Evolutionary conservation across 2,797 vertebrate species (phyloP).

Genomic region (Podarcis lilfordi): DNA sequence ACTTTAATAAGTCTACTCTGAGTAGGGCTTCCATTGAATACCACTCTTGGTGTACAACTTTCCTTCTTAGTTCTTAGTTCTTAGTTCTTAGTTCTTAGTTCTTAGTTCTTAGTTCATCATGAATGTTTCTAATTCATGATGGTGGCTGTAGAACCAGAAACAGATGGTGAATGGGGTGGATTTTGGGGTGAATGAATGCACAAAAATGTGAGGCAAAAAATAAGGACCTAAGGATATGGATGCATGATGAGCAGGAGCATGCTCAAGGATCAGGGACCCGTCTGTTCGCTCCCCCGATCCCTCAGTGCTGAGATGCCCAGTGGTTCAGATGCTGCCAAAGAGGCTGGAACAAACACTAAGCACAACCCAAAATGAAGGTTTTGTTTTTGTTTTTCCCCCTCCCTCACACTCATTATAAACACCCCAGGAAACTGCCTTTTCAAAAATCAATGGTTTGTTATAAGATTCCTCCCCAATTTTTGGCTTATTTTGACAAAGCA

Average conservation of each 20-base stretch:
- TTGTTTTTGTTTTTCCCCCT: no score
- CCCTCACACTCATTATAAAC: conserved; percentile 1
- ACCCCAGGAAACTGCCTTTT: conserved; percentile 30
- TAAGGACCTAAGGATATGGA: not conserved
- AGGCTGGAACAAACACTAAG: not conserved
- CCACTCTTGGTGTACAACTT: no score
- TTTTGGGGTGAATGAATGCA: rapidly evolving
- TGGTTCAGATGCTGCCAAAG: conserved; percentile 12
- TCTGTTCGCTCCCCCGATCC: not conserved
- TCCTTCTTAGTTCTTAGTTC: no score
- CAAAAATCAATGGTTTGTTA: conserved; percentile 5
- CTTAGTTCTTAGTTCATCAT: no score
- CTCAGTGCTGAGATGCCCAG: not conserved
- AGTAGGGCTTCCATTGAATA: no score
- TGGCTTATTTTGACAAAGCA: not conserved
- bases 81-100: no score
- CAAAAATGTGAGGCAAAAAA: conserved; percentile 1
- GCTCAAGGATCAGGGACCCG: not conserved
- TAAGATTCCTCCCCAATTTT: not conserved
- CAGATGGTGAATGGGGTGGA: not conserved
- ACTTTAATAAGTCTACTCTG: no score
- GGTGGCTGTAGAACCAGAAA: no score
- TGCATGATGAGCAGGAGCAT: not conserved
- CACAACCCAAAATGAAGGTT: conserved; percentile 2
- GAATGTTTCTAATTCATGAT: no score